Base-by-base conservation (phyloP, 2,797 vertebrate species). In the Sternotherus odoratus region DNA sequence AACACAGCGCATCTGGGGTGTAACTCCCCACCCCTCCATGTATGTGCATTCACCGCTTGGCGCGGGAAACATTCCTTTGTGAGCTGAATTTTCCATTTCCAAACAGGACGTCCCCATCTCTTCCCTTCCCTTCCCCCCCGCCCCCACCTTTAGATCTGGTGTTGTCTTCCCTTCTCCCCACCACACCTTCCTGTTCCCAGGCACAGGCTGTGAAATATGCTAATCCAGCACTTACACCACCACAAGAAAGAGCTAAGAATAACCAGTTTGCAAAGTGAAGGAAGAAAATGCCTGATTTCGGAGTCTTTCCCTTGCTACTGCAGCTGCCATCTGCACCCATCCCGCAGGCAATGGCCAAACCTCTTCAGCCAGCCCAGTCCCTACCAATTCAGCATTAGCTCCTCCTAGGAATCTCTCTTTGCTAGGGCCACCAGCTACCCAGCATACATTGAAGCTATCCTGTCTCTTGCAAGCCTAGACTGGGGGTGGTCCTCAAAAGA, bases 161-260 rank as follows among this genome's bases (percentile, higher is more conserved):
- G 96, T 96, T 97, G 96, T 95, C 96, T 95, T 86, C 94, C 54
- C 86, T 69, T 92, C 95, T 66, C 75, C 63, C 82, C 54, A 53
- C 39, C 39, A 57, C 39, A 60, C 79, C 91, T 96, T 96, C 97
- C 97, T 88, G 94, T 85, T 82, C 89, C 92, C 21, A 3, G 90
- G 91, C 87, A 36, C 96, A 97, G 97, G 97, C 96, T 96, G 97
- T 94, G 94, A 87, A 95, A 95, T 78, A 43, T 3, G 83, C 97
- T 95, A 95, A 93, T 88, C 95, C 95, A 78, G 77, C 43, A 87
- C 85, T 69, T 5, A 39, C 33, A 2, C 77, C 69, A 88, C 19
- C 26, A 77, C 81, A 80, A 54, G 77, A 92, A 77, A 26, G 89
- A 93, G n/a, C 96, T 86, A 95, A 86, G 86, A 83, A 93, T 93